These are phyloP conservation scores for Acrossocheilus wenchowensis DNA, from an alignment of 2,797 vertebrate genomes.

Conservation along the genomic window DNA sequence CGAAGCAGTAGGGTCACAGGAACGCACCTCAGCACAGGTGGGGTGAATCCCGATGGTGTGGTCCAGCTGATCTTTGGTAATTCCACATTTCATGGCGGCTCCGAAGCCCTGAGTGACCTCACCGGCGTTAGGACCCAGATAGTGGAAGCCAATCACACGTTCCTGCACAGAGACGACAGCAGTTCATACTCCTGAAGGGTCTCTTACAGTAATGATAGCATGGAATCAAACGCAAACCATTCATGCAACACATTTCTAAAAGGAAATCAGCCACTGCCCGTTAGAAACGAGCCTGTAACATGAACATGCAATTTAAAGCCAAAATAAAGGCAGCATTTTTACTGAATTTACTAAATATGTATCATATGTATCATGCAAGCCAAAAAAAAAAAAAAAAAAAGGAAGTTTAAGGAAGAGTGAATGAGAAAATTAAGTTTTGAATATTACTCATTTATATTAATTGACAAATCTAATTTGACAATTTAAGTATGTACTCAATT, in stretches of 20 bases:
- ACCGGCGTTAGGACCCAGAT: slow-evolving; percentile 94
- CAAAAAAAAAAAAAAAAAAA: too few species aligned
- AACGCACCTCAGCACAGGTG: slow-evolving; percentile 91
- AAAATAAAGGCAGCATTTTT: background rate
- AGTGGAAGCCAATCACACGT: slow-evolving; percentile 91
- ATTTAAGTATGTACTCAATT: too few species aligned
- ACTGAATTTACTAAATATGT: background rate
- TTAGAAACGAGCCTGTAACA: background rate
- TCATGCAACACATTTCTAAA: background rate
- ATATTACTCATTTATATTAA: too few species aligned
- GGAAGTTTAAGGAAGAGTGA: too few species aligned
- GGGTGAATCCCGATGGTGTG: slow-evolving; percentile 95
- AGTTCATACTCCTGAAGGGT: background rate
- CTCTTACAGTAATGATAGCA: background rate
- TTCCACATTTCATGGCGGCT: slow-evolving; percentile 92
- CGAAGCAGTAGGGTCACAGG: background rate
- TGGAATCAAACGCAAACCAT: background rate
- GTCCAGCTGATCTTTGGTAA: slow-evolving; percentile 90
- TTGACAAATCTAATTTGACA: too few species aligned
- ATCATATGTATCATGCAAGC: background rate
- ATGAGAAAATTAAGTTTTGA: too few species aligned
- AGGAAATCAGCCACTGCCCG: background rate
- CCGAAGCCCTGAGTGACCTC: slow-evolving; percentile 96
- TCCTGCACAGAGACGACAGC: slow-evolving; percentile 72
- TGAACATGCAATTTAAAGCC: background rate